Conservation (phyloP, 2,113 vertebrate genomes). For the Brachyhypopomus gauderio region DNA sequence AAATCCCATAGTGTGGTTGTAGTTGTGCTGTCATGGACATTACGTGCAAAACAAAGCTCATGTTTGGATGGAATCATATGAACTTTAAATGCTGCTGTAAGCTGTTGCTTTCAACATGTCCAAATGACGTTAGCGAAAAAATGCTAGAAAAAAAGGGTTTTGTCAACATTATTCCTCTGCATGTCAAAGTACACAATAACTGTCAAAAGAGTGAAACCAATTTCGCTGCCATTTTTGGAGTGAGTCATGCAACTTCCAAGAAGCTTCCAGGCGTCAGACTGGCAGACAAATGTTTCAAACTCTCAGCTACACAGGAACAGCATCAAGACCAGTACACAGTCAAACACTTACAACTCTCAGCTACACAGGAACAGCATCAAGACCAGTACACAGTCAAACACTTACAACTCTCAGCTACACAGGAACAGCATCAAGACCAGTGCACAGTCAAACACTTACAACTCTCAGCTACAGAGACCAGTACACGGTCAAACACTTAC, state of each 20-base stretch:
- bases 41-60: constrained; percentile 32
- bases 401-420: constrained; percentile 9
- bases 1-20: not conserved
- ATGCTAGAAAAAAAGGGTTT: constrained; percentile 62
- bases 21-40: constrained; percentile 16
- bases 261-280: constrained; percentile 19
- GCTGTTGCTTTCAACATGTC: constrained; percentile 4
- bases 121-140: constrained; percentile 57
- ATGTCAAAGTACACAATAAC: constrained; percentile 54
- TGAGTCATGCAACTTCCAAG: constrained; percentile 50
- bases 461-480: constrained; percentile 23
- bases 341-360: constrained; percentile 5
- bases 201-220: constrained; percentile 46
- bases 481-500: not conserved
- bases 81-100: constrained; percentile 11
- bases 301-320: constrained; percentile 20
- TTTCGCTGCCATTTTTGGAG: constrained; percentile 52
- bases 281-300: not conserved
- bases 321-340: not conserved
- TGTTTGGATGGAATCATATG: constrained; percentile 9
- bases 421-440: too few relatives aligned
- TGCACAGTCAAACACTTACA: not conserved
- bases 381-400: not conserved
- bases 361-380: constrained; percentile 12
- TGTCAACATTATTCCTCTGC: constrained; percentile 67